Percentiles rank a stretch among this genome's conserved stretches.
Conservation (phyloP, 2,888 invertebrate genomes). For the Cryptus viduatorius region DNA sequence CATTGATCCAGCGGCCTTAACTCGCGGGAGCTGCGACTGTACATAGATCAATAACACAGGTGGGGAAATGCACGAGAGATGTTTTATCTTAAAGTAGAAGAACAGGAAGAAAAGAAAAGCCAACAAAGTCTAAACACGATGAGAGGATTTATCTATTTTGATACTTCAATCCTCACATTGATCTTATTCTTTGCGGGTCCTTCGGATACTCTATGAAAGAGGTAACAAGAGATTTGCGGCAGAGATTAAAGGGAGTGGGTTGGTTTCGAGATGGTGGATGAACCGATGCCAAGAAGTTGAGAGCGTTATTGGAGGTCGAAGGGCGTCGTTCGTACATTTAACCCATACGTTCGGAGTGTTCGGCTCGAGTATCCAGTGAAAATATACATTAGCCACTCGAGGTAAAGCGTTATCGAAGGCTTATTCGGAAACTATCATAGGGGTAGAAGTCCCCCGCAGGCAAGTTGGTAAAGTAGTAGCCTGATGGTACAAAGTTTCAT, state of each 20-base stretch:
- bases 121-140: background rate
- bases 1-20: background rate
- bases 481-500: constrained; percentile 65
- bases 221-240: background rate
- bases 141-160: background rate
- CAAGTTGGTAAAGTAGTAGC: constrained; percentile 71
- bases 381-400: constrained; percentile 63
- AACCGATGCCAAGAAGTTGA: constrained; percentile 25
- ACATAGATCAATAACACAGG: constrained; percentile 25
- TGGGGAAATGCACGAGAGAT: background rate
- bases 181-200: background rate
- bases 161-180: constrained; percentile 14
- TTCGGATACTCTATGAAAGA: background rate
- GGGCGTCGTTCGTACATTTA: constrained; percentile 54
- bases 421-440: background rate
- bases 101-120: background rate
- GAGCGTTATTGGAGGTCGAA: constrained; percentile 25
- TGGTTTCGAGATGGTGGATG: constrained; percentile 5
- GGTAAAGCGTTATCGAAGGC: constrained; percentile 49
- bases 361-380: constrained; percentile 52
- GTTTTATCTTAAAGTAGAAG: background rate
- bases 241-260: constrained; percentile 1
- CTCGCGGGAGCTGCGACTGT: background rate
- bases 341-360: constrained; percentile 59
- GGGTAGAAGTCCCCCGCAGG: constrained; percentile 10